Evolutionary conservation across 2,113 vertebrate species (phyloP).

Genomic region (Acrocephalus arundinaceus): DNA sequence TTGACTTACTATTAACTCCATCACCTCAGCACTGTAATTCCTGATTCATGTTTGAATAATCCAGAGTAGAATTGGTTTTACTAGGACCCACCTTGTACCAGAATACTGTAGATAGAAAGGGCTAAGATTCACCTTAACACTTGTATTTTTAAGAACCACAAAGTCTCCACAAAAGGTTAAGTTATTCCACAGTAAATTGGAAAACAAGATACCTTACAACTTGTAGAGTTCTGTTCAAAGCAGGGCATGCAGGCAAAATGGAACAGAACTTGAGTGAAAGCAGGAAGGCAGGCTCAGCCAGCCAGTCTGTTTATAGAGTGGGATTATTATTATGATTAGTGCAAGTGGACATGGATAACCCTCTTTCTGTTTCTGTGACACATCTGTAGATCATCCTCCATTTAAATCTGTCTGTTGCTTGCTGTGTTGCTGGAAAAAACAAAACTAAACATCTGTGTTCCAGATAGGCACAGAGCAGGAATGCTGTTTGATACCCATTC

Average conservation of each 20-base stretch:
- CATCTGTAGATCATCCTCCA: slow-evolving; percentile 39
- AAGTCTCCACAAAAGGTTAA: not conserved
- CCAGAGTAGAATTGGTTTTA: not conserved
- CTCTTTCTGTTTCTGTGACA: slow-evolving; percentile 35
- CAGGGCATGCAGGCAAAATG: not conserved
- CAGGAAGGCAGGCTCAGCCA: not conserved
- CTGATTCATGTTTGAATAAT: not conserved
- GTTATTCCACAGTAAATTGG: not conserved
- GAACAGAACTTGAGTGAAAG: not conserved
- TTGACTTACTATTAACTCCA: not conserved
- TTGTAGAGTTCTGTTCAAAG: not conserved
- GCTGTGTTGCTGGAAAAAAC: slow-evolving; percentile 15
- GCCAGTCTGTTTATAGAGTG: not conserved
- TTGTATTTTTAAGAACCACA: not conserved
- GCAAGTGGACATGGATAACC: slow-evolving; percentile 43
- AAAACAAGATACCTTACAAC: not conserved
- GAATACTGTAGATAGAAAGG: not conserved
- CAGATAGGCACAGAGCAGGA: not conserved
- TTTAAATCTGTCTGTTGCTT: slow-evolving; percentile 45
- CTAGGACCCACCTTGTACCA: not conserved
- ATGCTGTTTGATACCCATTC: not conserved
- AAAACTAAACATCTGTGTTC: not conserved
- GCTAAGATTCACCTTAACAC: not conserved
- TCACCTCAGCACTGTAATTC: not conserved
- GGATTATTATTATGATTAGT: slow-evolving; percentile 46